phyloP scores from a whole-genome alignment of 1,140 invertebrate genomes.

The Berghia stephanieae region DNA sequence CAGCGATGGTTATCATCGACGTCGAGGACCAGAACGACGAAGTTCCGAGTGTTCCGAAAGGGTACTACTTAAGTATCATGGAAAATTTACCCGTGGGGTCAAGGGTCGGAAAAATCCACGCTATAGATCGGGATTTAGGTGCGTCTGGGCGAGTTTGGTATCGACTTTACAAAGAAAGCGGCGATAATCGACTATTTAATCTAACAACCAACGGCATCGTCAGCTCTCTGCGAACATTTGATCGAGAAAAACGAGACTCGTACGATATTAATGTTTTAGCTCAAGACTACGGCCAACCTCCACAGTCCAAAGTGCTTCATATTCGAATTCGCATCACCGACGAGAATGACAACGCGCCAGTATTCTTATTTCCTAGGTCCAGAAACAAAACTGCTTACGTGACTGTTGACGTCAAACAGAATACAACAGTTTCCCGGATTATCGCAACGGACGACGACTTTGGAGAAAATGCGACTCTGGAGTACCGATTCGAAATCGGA shows the following conservation, averaged over 20 bases:
- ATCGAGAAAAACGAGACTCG: conserved; percentile 26
- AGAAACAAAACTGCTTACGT: conserved; percentile 19
- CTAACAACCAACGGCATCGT: conserved; percentile 20
- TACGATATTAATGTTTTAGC: conserved; percentile 35
- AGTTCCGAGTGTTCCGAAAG: conserved; percentile 24
- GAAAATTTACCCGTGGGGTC: conserved; percentile 33
- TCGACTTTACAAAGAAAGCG: conserved; percentile 30
- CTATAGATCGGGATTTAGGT: conserved; percentile 34
- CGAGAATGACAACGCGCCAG: conserved; percentile 35
- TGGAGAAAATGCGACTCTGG: conserved; percentile 28
- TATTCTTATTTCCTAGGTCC: conserved; percentile 18
- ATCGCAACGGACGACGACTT: conserved; percentile 29
- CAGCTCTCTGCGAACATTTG: conserved; percentile 20
- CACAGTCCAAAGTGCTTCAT: conserved; percentile 31
- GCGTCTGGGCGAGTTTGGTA: conserved; percentile 27
- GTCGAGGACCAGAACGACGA: conserved; percentile 36
- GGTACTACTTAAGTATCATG: conserved; percentile 12
- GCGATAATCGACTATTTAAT: conserved; percentile 20
- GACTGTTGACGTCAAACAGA: conserved; percentile 3
- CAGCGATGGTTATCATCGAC: conserved; percentile 27
- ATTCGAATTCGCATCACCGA: conserved; percentile 29
- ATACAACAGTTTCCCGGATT: conserved; percentile 22
- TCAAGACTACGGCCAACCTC: conserved; percentile 23
- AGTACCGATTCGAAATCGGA: conserved; percentile 25
- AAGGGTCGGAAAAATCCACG: conserved; percentile 32